Conservation (phyloP, 1,140 invertebrate species). For the Dinoponera quadriceps region DNA sequence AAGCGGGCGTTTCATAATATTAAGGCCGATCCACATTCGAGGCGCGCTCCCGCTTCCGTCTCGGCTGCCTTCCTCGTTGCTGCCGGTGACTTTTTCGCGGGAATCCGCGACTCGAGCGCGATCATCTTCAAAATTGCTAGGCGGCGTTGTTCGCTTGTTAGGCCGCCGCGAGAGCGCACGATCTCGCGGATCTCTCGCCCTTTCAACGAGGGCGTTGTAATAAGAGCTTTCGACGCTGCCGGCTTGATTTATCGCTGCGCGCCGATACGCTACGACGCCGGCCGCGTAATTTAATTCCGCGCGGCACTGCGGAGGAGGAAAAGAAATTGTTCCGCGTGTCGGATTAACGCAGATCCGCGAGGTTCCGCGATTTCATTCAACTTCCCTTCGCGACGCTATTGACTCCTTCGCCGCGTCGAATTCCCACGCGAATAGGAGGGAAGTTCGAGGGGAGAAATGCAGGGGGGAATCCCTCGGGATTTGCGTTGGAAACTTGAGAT, state of each 20-base stretch:
- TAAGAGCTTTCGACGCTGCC: neutral
- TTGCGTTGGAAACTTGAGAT: too few relatives aligned
- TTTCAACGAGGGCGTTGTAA: constrained; percentile 15
- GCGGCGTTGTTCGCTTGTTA: constrained; percentile 38
- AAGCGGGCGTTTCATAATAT: constrained; percentile 49
- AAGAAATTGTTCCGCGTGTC: too few relatives aligned
- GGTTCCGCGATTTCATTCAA: too few relatives aligned
- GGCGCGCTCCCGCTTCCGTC: neutral
- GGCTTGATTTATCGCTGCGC: neutral
- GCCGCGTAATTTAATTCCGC: too few relatives aligned
- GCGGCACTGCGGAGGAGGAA: too few relatives aligned
- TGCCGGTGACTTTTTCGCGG: constrained; percentile 19
- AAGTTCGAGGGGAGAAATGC: too few relatives aligned
- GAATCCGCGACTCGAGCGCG: constrained; percentile 29
- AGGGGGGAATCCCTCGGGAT: too few relatives aligned
- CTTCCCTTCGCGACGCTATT: too few relatives aligned
- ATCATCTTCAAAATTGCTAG: constrained; percentile 53
- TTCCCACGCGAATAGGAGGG: too few relatives aligned
- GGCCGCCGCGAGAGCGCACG: constrained; percentile 27
- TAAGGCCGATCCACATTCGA: constrained; percentile 50
- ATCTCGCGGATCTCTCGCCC: constrained; percentile 14
- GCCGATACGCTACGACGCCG: neutral
- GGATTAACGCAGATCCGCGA: too few relatives aligned
- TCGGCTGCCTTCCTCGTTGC: constrained; percentile 5
- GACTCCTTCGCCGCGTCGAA: too few relatives aligned